These are phyloP conservation scores for Mimas tiliae DNA, from an alignment of 2,888 invertebrate species.

Conservation along the genomic window DNA sequence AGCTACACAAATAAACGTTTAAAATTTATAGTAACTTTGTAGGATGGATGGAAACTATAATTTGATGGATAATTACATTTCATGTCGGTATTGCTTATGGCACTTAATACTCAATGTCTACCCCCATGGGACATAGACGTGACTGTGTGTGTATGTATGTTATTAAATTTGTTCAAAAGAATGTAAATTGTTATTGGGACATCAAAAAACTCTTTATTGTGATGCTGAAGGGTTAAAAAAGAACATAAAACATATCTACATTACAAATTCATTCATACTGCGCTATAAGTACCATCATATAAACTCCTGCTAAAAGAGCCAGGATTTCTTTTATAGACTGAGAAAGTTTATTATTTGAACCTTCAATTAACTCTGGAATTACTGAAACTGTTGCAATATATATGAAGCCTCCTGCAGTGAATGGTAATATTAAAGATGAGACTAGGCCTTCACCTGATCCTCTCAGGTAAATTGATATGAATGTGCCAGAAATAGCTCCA, in stretches of 20 bases:
- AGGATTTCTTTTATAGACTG: slow-evolving; percentile 96
- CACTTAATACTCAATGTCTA: too few species aligned
- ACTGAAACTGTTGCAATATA: slow-evolving; percentile 99
- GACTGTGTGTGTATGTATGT: too few species aligned
- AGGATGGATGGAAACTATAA: too few species aligned
- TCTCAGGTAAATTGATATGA: slow-evolving; percentile 93
- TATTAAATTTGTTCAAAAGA: slow-evolving; percentile 11
- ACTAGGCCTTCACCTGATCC: slow-evolving; percentile 89
- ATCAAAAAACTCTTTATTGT: slow-evolving; percentile 19
- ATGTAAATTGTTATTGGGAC: background rate
- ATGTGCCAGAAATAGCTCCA: slow-evolving; percentile 97
- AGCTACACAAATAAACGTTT: too few species aligned
- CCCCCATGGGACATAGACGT: too few species aligned
- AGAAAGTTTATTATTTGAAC: slow-evolving; percentile 89
- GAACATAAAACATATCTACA: slow-evolving; percentile 28
- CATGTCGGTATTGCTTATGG: too few species aligned
- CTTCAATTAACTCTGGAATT: slow-evolving; percentile 97
- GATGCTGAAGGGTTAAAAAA: slow-evolving; percentile 4
- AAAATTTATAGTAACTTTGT: too few species aligned
- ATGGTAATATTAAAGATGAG: slow-evolving; percentile 96
- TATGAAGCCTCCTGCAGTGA: slow-evolving; percentile 99
- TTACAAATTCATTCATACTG: slow-evolving; percentile 76
- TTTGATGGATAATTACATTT: too few species aligned
- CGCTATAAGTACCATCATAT: slow-evolving; percentile 98
- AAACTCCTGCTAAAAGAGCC: slow-evolving; percentile 95